These are phyloP conservation scores for Piscicola geometra DNA, from an alignment of 2,888 invertebrate genomes.

Conservation along the genomic window DNA sequence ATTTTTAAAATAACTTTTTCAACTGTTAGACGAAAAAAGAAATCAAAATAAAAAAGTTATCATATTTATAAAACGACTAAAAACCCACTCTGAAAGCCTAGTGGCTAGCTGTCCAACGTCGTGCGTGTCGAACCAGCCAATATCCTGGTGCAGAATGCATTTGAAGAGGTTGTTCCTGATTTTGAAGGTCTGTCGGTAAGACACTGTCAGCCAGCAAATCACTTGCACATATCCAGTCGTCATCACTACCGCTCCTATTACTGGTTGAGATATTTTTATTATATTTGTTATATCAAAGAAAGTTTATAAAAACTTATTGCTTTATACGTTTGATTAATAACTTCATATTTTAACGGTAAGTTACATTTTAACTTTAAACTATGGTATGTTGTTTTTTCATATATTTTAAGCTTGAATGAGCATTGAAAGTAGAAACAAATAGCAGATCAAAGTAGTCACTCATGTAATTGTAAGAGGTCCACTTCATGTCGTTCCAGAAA, in stretches of 20 bases:
- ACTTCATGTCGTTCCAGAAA: background rate
- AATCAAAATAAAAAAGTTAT: too few relatives aligned
- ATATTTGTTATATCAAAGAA: too few relatives aligned
- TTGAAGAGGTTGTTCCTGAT: constrained; percentile 57
- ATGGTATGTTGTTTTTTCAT: too few relatives aligned
- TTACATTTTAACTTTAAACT: too few relatives aligned
- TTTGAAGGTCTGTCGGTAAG: constrained; percentile 57
- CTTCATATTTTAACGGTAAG: too few relatives aligned
- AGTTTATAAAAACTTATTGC: background rate
- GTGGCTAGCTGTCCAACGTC: constrained; percentile 52
- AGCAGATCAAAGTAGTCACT: constrained; percentile 10
- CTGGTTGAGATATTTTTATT: constrained; percentile 28
- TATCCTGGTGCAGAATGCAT: constrained; percentile 51
- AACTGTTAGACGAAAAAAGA: too few relatives aligned
- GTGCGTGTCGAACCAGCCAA: constrained; percentile 54
- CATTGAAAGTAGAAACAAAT: too few relatives aligned
- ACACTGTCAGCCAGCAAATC: constrained; percentile 54
- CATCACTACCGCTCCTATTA: constrained; percentile 49
- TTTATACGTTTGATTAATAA: background rate
- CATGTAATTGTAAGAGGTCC: background rate
- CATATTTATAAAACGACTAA: too few relatives aligned
- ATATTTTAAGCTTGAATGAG: too few relatives aligned
- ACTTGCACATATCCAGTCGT: constrained; percentile 54
- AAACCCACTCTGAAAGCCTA: constrained; percentile 51
- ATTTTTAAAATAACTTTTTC: too few relatives aligned